Conservation (phyloP, 2,113 vertebrate genomes). For the Cyanocitta stelleri region DNA sequence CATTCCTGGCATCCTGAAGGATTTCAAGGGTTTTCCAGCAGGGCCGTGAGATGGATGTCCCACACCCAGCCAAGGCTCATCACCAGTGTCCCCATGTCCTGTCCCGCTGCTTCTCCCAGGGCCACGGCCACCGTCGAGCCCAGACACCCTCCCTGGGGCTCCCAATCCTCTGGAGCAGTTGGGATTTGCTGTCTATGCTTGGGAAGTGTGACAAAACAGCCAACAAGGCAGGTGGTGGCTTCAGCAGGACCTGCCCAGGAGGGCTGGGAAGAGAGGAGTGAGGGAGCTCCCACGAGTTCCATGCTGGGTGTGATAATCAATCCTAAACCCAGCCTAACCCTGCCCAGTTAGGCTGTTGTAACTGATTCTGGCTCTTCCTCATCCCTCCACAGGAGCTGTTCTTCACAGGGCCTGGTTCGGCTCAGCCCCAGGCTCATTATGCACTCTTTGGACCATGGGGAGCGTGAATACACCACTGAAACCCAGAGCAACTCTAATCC, state of each 20-base stretch:
- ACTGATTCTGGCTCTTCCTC: background rate
- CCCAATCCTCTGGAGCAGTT: background rate
- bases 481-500: background rate
- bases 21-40: background rate
- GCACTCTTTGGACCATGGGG: rapidly evolving
- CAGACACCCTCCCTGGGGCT: background rate
- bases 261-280: background rate
- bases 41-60: rapidly evolving
- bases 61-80: too few species aligned
- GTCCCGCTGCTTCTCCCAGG: background rate
- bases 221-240: background rate
- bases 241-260: background rate
- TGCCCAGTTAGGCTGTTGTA: background rate
- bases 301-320: background rate
- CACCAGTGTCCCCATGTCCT: background rate
- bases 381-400: background rate
- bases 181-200: background rate
- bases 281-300: background rate
- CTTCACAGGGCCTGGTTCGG: background rate
- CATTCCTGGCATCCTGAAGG: background rate
- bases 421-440: background rate
- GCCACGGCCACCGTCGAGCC: rapidly evolving
- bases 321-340: background rate
- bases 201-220: background rate
- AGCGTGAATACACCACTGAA: background rate